phyloP scores from a whole-genome alignment of 2,113 vertebrate genomes.

The Holacanthus passer region DNA sequence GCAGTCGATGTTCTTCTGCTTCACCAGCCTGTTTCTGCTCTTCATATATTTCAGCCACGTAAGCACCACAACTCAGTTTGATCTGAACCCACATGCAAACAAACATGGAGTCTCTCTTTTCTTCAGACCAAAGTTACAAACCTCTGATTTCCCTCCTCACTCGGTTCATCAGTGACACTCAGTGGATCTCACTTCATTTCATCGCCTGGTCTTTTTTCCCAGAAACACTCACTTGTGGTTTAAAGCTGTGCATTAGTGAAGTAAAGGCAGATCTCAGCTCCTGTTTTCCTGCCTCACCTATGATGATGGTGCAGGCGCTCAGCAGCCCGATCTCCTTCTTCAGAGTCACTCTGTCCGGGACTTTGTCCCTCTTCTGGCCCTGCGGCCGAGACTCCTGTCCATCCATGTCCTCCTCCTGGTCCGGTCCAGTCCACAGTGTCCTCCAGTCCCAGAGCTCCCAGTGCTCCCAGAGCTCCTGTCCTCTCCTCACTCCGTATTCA shows the following conservation, averaged over 20 bases:
- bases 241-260: slow-evolving; percentile 1
- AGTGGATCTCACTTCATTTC: no score
- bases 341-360: slow-evolving; percentile 86
- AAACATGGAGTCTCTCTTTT: slow-evolving; percentile 45
- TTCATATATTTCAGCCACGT: slow-evolving; percentile 64
- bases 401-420: slow-evolving; percentile 82
- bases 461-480: slow-evolving; percentile 67
- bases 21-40: slow-evolving; percentile 40
- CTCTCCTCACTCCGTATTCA: slow-evolving; percentile 79
- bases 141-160: neutral
- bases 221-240: neutral
- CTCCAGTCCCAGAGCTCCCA: slow-evolving; percentile 42
- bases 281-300: slow-evolving; percentile 84
- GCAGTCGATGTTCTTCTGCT: slow-evolving; percentile 56
- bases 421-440: slow-evolving; percentile 64
- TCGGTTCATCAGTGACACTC: no score
- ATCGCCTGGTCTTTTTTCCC: no score
- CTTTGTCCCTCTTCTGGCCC: slow-evolving; percentile 52
- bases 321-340: slow-evolving; percentile 92
- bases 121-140: neutral
- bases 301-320: slow-evolving; percentile 92
- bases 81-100: slow-evolving; percentile 34
- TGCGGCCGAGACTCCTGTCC: slow-evolving; percentile 74
- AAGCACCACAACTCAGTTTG: slow-evolving; percentile 34
- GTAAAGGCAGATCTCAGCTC: neutral